Conservation (phyloP, 2,888 invertebrate species). For the Eledone cirrhosa region DNA sequence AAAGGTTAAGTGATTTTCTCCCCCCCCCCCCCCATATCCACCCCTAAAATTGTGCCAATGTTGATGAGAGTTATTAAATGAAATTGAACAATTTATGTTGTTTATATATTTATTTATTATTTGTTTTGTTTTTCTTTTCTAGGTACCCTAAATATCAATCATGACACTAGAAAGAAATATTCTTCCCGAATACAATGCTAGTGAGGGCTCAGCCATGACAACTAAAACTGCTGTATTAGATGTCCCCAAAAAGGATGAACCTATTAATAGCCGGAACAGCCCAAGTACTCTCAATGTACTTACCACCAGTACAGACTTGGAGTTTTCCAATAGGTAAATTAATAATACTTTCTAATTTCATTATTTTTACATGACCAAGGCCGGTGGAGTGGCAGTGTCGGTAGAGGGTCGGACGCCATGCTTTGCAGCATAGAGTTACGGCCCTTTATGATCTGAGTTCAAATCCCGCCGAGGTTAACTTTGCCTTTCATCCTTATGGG, state of each 20-base stretch:
- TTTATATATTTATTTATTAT: too few relatives aligned
- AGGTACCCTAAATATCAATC: constrained; percentile 11
- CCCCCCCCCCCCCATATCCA: too few relatives aligned
- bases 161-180: constrained; percentile 28
- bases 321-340: constrained; percentile 64
- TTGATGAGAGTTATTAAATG: too few relatives aligned
- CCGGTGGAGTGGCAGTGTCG: too few relatives aligned
- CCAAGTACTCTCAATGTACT: constrained; percentile 64
- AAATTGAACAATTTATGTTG: too few relatives aligned
- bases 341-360: background rate
- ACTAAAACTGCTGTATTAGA: constrained; percentile 38
- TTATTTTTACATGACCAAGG: background rate
- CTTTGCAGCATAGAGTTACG: too few relatives aligned
- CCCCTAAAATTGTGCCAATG: too few relatives aligned
- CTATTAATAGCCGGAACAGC: constrained; percentile 64
- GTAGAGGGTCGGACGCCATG: too few relatives aligned
- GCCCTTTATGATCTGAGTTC: too few relatives aligned
- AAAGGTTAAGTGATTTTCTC: too few relatives aligned
- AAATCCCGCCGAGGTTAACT: too few relatives aligned
- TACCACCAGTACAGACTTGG: constrained; percentile 63
- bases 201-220: constrained; percentile 26
- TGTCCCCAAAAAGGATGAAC: constrained; percentile 59
- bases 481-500: too few relatives aligned
- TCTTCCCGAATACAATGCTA: constrained; percentile 28
- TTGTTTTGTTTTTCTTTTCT: background rate